A percentile compares a stretch with the other conserved stretches of the same genome.
Evolutionary conservation across 2,888 invertebrate genomes (phyloP).

Genomic region (Hedya salicella): DNA sequence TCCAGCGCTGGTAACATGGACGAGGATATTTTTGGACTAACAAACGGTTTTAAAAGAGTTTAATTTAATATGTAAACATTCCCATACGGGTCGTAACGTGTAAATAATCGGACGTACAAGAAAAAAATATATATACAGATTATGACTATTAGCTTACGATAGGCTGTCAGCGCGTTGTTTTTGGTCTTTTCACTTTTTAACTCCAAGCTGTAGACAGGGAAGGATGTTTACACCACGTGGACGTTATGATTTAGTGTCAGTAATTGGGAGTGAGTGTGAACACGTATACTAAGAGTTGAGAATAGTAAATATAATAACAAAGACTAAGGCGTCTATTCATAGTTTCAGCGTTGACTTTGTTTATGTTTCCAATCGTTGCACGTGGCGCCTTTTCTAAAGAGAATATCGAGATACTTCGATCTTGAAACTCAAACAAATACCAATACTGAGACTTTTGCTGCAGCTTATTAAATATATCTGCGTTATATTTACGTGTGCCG

Average conservation of each 20-base stretch:
- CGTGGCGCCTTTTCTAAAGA: slow-evolving; percentile 51
- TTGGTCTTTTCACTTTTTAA: slow-evolving; percentile 72
- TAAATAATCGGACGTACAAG: slow-evolving; percentile 70
- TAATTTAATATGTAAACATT: slow-evolving; percentile 79
- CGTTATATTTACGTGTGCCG: slow-evolving; percentile 63
- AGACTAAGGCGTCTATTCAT: slow-evolving; percentile 71
- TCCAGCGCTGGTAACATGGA: slow-evolving; percentile 43
- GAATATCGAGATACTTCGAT: slow-evolving; percentile 14
- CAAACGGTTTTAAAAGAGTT: slow-evolving; percentile 61
- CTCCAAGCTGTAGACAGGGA: slow-evolving; percentile 56
- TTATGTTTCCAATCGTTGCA: slow-evolving; percentile 66
- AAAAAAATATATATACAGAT: slow-evolving; percentile 69
- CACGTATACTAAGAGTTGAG: slow-evolving; percentile 76
- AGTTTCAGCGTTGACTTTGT: slow-evolving; percentile 63
- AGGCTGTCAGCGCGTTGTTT: slow-evolving; percentile 77
- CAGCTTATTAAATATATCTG: too few species aligned
- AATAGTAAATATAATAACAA: slow-evolving; percentile 81
- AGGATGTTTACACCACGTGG: slow-evolving; percentile 82
- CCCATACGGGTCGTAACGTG: slow-evolving; percentile 69
- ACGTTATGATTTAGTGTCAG: slow-evolving; percentile 81
- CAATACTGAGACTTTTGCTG: too few species aligned
- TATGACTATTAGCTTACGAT: slow-evolving; percentile 79
- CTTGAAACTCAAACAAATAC: neutral
- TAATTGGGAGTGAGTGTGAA: slow-evolving; percentile 83
- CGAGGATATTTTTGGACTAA: slow-evolving; percentile 54